These are phyloP conservation scores for Alca torda DNA, from an alignment of 2,797 vertebrate species.

Conservation along the genomic window DNA sequence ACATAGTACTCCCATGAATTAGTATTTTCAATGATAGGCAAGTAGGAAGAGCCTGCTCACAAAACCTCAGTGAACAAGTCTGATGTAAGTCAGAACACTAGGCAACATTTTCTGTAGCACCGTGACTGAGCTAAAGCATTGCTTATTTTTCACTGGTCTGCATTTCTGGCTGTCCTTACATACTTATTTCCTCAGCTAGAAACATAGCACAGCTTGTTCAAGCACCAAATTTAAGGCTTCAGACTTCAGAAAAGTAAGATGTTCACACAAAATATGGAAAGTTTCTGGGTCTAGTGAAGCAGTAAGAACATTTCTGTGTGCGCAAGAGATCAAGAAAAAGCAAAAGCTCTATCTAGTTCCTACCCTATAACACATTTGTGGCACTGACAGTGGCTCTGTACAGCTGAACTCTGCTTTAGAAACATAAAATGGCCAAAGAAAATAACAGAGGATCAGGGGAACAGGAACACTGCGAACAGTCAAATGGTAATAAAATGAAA, in stretches of 20 bases:
- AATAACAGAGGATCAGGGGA: not conserved
- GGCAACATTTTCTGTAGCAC: not conserved
- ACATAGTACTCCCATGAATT: not conserved
- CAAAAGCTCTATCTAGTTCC: not conserved
- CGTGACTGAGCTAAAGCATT: not conserved
- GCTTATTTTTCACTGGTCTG: not conserved
- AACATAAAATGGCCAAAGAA: not conserved
- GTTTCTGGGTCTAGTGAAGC: not conserved
- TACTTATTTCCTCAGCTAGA: not conserved
- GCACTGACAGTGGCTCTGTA: not conserved
- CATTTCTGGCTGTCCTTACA: not conserved
- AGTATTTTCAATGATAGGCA: not conserved
- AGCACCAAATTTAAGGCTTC: not conserved
- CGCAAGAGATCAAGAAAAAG: not conserved
- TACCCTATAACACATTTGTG: not conserved
- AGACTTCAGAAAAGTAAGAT: not conserved
- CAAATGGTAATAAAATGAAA: slow-evolving; percentile 24
- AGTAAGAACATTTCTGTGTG: not conserved
- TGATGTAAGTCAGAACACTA: not conserved
- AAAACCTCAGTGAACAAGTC: not conserved
- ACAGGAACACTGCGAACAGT: not conserved
- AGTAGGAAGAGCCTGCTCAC: not conserved
- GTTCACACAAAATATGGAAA: not conserved
- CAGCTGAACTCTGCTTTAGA: slow-evolving; percentile 4
- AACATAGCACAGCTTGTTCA: not conserved